Conservation (phyloP, 2,113 vertebrate species). For the Microcebus jonahi region DNA sequence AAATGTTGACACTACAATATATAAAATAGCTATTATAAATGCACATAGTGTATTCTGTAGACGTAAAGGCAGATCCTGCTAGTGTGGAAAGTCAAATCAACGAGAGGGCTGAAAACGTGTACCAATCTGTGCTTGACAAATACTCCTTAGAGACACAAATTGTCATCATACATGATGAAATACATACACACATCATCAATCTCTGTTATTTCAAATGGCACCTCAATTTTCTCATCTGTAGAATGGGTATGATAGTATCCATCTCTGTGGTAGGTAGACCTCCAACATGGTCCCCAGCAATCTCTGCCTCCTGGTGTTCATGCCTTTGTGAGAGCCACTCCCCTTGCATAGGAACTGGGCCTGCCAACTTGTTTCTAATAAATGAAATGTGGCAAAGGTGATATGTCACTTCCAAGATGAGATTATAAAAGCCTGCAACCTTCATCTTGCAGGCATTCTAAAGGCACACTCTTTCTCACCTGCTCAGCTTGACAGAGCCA, state of each 20-base stretch:
- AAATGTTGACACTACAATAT: constrained; percentile 92
- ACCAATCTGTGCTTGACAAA: neutral
- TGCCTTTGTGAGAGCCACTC: neutral
- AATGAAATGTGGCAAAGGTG: neutral
- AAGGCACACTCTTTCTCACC: neutral
- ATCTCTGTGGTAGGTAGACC: neutral
- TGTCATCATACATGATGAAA: neutral
- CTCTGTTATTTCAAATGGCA: neutral
- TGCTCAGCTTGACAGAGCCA: neutral
- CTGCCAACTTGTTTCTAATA: neutral
- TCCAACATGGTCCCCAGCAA: neutral
- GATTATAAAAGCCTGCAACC: neutral
- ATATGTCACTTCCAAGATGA: neutral
- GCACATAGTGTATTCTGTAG: constrained; percentile 88
- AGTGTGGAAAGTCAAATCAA: neutral
- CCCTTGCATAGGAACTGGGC: neutral
- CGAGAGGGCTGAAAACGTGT: neutral
- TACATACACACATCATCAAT: neutral
- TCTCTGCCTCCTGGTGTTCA: neutral
- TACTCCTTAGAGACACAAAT: neutral
- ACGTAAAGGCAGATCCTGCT: neutral
- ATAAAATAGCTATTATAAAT: constrained; percentile 94
- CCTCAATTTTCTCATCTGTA: neutral
- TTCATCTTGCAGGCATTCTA: neutral
- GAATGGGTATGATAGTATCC: neutral